Conservation (phyloP, 1,140 invertebrate genomes). For the Psix sp. region DNA sequence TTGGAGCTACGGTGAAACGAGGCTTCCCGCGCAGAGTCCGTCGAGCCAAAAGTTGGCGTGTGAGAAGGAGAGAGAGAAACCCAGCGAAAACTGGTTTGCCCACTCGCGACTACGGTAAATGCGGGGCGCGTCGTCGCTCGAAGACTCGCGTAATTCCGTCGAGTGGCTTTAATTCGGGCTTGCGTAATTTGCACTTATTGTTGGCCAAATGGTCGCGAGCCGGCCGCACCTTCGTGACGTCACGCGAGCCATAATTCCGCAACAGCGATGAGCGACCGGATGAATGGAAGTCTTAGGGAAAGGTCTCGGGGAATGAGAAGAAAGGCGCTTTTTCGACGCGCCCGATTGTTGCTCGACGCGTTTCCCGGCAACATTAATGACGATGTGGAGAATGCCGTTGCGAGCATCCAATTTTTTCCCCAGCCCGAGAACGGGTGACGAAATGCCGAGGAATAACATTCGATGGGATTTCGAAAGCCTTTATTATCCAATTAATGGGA, state of each 20-base stretch:
- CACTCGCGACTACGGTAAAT: conserved; percentile 51
- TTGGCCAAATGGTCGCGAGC: conserved; percentile 46
- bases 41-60: too few relatives aligned
- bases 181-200: conserved; percentile 58
- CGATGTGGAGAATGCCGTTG: too few relatives aligned
- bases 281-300: too few relatives aligned
- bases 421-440: conserved; percentile 10
- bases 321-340: too few relatives aligned
- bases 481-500: conserved; percentile 30
- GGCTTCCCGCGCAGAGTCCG: too few relatives aligned
- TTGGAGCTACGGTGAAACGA: too few relatives aligned
- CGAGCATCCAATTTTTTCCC: too few relatives aligned
- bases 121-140: conserved; percentile 14
- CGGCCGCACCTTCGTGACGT: conserved; percentile 61
- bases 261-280: conserved; percentile 43
- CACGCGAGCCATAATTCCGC: conserved; percentile 57
- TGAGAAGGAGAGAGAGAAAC: conserved; percentile 24
- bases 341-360: too few relatives aligned
- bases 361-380: too few relatives aligned
- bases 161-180: conserved; percentile 44
- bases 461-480: conserved; percentile 18
- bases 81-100: conserved; percentile 57
- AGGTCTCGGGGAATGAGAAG: too few relatives aligned
- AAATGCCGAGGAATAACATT: conserved; percentile 8
- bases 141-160: conserved; percentile 25